Evolutionary conservation across 2,888 invertebrate genomes (phyloP).

Genomic region (Gymnoscelis rufifasciata): DNA sequence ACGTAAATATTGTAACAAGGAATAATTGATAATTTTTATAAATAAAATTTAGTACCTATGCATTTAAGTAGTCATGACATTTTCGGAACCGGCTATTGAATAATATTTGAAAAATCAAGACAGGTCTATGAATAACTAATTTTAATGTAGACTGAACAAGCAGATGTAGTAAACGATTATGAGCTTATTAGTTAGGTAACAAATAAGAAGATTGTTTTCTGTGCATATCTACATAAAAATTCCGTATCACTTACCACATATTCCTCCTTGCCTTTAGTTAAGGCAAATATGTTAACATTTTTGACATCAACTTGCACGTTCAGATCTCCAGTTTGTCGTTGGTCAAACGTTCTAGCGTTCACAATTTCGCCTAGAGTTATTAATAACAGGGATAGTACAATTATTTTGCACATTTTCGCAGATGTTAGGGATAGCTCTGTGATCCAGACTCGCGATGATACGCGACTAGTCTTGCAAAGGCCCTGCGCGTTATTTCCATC

Average conservation of each 20-base stretch:
- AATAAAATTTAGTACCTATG: constrained; percentile 1
- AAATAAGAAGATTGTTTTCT: no score
- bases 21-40: no score
- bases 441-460: constrained; percentile 50
- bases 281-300: constrained; percentile 85
- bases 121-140: no score
- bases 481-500: constrained; percentile 71
- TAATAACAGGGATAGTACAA: constrained; percentile 36
- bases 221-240: no score
- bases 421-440: constrained; percentile 40
- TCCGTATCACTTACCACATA: constrained; percentile 70
- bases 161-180: no score
- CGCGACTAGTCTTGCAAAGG: constrained; percentile 46
- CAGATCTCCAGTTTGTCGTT: constrained; percentile 87
- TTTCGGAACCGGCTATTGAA: no score
- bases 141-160: no score
- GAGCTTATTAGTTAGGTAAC: no score
- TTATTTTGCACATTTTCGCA: constrained; percentile 36
- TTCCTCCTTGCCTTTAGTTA: constrained; percentile 81
- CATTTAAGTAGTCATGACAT: no score
- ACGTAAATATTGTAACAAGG: no score
- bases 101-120: no score
- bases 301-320: constrained; percentile 89
- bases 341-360: constrained; percentile 73
- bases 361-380: constrained; percentile 31